phyloP scores from a whole-genome alignment of 92 coral and sea anemone species.

The Plumapathes pennacea region DNA sequence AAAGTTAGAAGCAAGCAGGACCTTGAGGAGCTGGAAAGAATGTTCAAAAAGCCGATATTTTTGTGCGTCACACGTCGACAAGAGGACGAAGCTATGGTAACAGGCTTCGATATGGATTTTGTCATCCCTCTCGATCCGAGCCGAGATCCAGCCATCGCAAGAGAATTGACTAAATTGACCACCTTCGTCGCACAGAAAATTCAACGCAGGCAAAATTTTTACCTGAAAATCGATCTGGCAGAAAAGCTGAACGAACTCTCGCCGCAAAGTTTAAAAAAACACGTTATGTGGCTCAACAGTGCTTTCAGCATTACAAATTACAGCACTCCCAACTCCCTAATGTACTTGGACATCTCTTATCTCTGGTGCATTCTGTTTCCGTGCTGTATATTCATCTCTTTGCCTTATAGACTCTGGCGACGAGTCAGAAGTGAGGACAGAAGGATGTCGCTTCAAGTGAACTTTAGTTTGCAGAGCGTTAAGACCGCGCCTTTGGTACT shows the following conservation, averaged over 20 bases:
- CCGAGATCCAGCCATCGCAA: slow-evolving; percentile 1
- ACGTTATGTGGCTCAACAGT: slow-evolving; percentile 4
- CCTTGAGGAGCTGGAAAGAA: neutral
- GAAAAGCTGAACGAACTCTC: slow-evolving; percentile 5
- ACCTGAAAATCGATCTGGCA: slow-evolving; percentile 10
- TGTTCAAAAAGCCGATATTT: slow-evolving; percentile 17
- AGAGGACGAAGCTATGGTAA: slow-evolving; percentile 17
- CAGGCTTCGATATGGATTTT: slow-evolving; percentile 18
- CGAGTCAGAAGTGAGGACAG: neutral
- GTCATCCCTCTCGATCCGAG: slow-evolving; percentile 1
- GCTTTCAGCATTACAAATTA: neutral
- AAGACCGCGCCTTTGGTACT: slow-evolving; percentile 10
- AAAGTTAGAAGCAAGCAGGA: slow-evolving; percentile 12
- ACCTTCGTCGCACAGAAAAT: slow-evolving; percentile 39
- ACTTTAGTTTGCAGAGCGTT: neutral
- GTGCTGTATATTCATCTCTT: neutral
- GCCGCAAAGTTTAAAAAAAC: neutral
- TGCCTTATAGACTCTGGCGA: neutral
- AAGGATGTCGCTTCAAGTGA: neutral
- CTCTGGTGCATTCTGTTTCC: neutral
- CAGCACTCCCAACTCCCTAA: neutral
- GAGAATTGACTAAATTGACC: neutral
- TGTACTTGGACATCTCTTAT: neutral
- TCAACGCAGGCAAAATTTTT: slow-evolving; percentile 42
- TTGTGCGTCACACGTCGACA: slow-evolving; percentile 41